Percentiles rank a stretch among this genome's conserved stretches.
Conservation (phyloP, 2,113 vertebrate species). For the Oreochromis aureus region DNA sequence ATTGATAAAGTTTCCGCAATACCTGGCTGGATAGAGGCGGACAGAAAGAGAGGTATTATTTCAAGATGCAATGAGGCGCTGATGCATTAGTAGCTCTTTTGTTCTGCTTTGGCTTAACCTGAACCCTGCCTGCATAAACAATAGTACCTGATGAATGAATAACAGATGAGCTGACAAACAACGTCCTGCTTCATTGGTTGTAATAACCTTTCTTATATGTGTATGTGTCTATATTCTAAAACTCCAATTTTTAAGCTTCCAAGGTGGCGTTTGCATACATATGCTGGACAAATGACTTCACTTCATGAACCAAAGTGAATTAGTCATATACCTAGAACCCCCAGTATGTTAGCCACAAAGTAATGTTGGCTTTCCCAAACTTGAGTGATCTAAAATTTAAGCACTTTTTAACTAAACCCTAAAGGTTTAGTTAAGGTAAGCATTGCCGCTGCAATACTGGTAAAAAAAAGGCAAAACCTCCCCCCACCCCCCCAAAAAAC, state of each 20-base stretch:
- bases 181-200: not conserved
- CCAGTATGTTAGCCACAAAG: not conserved
- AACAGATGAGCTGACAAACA: not conserved
- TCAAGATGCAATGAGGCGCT: constrained; percentile 3
- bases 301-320: not conserved
- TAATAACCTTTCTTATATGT: not conserved
- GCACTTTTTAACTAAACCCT: not conserved
- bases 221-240: not conserved
- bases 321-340: not conserved
- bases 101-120: constrained; percentile 27
- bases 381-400: not conserved
- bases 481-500: not conserved
- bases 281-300: not conserved
- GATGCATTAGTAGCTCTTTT: constrained; percentile 53
- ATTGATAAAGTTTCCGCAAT: constrained; percentile 67
- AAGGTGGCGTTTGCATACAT: not conserved
- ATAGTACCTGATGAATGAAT: not conserved
- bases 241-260: not conserved
- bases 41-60: constrained; percentile 92
- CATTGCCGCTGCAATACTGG: not conserved
- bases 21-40: constrained; percentile 95
- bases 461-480: not conserved
- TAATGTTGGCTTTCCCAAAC: not conserved
- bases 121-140: not conserved
- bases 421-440: not conserved